These are phyloP conservation scores for Microctenopoma steveboyesi DNA, from an alignment of 2,797 vertebrate species.

Conservation along the genomic window DNA sequence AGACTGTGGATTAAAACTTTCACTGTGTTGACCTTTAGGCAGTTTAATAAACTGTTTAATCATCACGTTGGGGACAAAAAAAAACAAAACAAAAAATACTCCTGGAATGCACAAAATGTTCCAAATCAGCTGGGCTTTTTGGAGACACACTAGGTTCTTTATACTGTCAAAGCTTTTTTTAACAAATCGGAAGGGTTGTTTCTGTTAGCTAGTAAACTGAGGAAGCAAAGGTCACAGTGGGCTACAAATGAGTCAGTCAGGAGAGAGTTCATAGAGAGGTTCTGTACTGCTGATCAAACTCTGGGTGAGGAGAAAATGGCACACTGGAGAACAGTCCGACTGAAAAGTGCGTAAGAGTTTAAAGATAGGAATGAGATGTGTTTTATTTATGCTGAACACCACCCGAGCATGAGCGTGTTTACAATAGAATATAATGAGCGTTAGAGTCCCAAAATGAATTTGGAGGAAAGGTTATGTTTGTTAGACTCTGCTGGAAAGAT, in stretches of 20 bases:
- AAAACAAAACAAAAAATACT: background rate
- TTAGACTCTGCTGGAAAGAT: constrained; percentile 3
- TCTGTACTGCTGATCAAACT: constrained; percentile 16
- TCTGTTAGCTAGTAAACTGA: constrained; percentile 4
- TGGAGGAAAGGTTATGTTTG: constrained; percentile 5
- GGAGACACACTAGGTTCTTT: background rate
- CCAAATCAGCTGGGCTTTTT: constrained; percentile 13
- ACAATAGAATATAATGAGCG: background rate
- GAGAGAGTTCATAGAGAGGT: constrained; percentile 18
- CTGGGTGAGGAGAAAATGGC: background rate
- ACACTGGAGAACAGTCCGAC: background rate
- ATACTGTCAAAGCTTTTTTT: background rate
- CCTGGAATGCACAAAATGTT: constrained; percentile 4
- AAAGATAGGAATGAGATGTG: background rate
- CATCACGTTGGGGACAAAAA: background rate
- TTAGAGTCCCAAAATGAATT: constrained; percentile 1
- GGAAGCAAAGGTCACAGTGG: constrained; percentile 5
- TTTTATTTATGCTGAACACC: background rate
- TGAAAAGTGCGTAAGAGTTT: background rate
- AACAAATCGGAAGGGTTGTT: constrained; percentile 10
- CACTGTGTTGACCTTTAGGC: constrained; percentile 15
- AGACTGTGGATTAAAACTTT: constrained; percentile 22
- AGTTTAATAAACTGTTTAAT: constrained; percentile 10
- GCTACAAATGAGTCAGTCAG: constrained; percentile 12
- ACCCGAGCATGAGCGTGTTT: background rate